These are phyloP conservation scores for Mustela erminea DNA, from an alignment of 2,797 vertebrate genomes.

Conservation along the genomic window DNA sequence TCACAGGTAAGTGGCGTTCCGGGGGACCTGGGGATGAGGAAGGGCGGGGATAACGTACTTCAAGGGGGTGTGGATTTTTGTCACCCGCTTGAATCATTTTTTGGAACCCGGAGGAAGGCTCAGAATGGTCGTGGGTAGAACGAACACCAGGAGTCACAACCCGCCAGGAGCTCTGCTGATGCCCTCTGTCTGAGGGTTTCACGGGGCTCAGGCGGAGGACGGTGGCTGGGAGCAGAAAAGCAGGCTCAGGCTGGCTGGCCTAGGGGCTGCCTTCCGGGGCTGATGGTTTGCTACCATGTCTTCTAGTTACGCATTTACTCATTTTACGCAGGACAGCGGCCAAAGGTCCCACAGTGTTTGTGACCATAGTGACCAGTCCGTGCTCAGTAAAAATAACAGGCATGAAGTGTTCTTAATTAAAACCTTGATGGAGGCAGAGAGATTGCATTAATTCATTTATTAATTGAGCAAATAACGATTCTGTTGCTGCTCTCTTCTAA, in stretches of 20 bases:
- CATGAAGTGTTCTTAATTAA: conserved; percentile 14
- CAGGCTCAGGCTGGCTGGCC: background rate
- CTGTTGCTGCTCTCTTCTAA: background rate
- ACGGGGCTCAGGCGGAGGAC: background rate
- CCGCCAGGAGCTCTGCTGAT: background rate
- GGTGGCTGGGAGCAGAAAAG: background rate
- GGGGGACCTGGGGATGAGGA: background rate
- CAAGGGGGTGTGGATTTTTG: background rate
- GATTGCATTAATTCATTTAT: background rate
- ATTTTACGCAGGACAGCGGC: background rate
- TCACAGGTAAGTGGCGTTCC: conserved; percentile 84
- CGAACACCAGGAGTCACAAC: background rate
- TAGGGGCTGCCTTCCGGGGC: background rate
- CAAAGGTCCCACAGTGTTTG: background rate
- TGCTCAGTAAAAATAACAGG: background rate
- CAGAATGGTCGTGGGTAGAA: background rate
- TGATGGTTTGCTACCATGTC: background rate
- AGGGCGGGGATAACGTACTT: background rate
- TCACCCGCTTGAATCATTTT: background rate
- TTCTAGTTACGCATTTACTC: conserved; percentile 20
- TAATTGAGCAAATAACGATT: background rate
- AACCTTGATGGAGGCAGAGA: background rate
- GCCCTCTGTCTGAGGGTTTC: background rate
- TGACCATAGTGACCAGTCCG: background rate
- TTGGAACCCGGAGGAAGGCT: background rate